Conservation (phyloP, 2,888 invertebrate species). For the Drosophila lacicola region DNA sequence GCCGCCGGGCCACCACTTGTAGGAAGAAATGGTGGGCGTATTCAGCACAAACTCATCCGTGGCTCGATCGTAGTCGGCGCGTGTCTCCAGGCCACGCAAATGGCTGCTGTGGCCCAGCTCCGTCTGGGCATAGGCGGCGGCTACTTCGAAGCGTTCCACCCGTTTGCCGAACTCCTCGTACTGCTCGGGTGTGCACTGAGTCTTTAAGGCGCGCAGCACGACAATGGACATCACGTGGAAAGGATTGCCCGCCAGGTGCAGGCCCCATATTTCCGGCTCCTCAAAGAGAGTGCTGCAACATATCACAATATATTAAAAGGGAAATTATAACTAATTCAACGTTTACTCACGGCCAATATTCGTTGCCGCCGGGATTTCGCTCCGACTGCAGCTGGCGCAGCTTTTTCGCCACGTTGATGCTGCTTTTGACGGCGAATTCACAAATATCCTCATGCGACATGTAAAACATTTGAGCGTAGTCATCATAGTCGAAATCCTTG, state of each 20-base stretch:
- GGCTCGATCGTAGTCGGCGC: conserved; percentile 93
- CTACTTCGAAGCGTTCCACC: conserved; percentile 91
- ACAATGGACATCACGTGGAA: conserved; percentile 93
- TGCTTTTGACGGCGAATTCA: conserved; percentile 48
- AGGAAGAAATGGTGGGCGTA: conserved; percentile 93
- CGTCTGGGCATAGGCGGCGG: conserved; percentile 98
- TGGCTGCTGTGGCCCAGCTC: conserved; percentile 98
- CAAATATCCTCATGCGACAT: conserved; percentile 76
- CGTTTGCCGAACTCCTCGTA: conserved; percentile 93
- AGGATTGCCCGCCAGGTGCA: conserved; percentile 81
- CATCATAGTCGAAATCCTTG: conserved; percentile 43
- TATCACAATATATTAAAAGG: too few species aligned
- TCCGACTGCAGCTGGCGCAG: conserved; percentile 89
- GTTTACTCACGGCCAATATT: conserved; percentile 80
- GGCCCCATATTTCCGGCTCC: conserved; percentile 53
- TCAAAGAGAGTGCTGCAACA: conserved; percentile 53
- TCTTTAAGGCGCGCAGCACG: conserved; percentile 95
- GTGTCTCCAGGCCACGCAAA: conserved; percentile 94
- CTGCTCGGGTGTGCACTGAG: conserved; percentile 94
- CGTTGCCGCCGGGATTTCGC: conserved; percentile 85
- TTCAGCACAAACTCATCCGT: conserved; percentile 94
- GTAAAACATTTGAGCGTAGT: conserved; percentile 50
- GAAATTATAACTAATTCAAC: neutral
- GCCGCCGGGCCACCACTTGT: conserved; percentile 99
- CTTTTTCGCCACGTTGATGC: conserved; percentile 87